Percentiles rank a stretch among this genome's conserved stretches.
phyloP scores from a whole-genome alignment of 2,113 vertebrate species.

The Salvelinus sp. region DNA sequence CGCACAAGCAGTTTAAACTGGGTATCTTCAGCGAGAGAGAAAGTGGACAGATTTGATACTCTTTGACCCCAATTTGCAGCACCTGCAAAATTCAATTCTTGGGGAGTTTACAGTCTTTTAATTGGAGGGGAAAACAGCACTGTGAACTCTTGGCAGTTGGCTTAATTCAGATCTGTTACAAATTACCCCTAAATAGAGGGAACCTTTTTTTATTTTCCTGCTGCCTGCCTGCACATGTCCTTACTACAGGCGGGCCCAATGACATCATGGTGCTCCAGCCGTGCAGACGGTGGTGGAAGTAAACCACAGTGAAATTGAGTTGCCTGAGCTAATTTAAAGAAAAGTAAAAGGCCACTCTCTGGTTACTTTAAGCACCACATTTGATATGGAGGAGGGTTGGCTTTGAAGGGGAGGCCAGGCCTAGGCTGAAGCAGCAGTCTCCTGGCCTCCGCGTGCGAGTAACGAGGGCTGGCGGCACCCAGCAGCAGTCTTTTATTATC shows the following conservation, averaged over 20 bases:
- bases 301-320: conserved; percentile 62
- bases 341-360: conserved; percentile 57
- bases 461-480: conserved; percentile 39
- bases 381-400: conserved; percentile 50
- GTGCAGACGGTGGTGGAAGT: conserved; percentile 51
- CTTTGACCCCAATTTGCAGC: conserved; percentile 56
- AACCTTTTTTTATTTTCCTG: conserved; percentile 47
- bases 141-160: conserved; percentile 51
- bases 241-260: conserved; percentile 50
- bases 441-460: conserved; percentile 35
- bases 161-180: conserved; percentile 64
- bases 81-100: conserved; percentile 44
- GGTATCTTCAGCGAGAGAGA: conserved; percentile 13
- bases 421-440: conserved; percentile 9
- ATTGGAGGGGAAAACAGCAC: conserved; percentile 57
- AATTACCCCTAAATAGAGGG: conserved; percentile 62
- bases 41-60: conserved; percentile 36
- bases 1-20: conserved; percentile 12
- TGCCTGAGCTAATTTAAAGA: conserved; percentile 63
- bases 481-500: conserved; percentile 47
- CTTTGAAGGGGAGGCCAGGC: conserved; percentile 52
- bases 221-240: conserved; percentile 46
- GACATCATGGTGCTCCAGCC: conserved; percentile 53
- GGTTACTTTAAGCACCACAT: conserved; percentile 64
- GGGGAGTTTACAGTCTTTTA: conserved; percentile 55